Evolutionary conservation across 2,888 invertebrate genomes (phyloP).

Genomic region (Drosophila nr. fundita): DNA sequence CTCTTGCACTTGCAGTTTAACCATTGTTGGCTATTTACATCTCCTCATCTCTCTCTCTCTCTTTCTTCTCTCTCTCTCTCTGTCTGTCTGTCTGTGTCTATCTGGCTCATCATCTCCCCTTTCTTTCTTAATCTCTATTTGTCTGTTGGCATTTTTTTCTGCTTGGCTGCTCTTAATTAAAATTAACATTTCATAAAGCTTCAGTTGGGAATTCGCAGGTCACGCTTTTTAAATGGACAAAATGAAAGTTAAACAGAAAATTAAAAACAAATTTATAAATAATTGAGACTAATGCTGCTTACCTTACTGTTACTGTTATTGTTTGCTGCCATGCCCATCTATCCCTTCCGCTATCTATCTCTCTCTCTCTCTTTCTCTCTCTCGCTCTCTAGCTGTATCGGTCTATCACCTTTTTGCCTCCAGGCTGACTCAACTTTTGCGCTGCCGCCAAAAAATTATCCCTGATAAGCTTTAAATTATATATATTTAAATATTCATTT

Average conservation of each 20-base stretch:
- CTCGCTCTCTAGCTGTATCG: not conserved
- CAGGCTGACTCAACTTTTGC: constrained; percentile 43
- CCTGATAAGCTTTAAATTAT: constrained; percentile 66
- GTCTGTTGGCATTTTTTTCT: not conserved
- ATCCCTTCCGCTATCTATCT: not conserved
- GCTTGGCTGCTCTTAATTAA: constrained; percentile 70
- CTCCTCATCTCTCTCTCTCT: constrained; percentile 10
- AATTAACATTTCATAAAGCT: constrained; percentile 75
- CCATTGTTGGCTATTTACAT: constrained; percentile 50
- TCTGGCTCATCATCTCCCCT: not conserved
- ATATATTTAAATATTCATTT: constrained; percentile 61
- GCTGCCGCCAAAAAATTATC: constrained; percentile 43
- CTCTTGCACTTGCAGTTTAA: constrained; percentile 38
- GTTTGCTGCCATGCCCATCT: constrained; percentile 5
- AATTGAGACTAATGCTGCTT: constrained; percentile 48
- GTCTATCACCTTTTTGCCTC: constrained; percentile 16
- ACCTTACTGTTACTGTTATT: constrained; percentile 7
- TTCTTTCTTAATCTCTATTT: not conserved
- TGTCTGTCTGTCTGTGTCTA: constrained; percentile 6
- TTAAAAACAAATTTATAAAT: constrained; percentile 58
- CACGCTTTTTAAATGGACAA: constrained; percentile 11
- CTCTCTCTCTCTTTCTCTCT: not conserved
- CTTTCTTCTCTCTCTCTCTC: not conserved
- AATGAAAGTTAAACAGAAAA: constrained; percentile 23
- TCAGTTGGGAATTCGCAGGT: constrained; percentile 13